These are phyloP conservation scores for Alloplasta piceator DNA, from an alignment of 2,888 invertebrate species.

Conservation along the genomic window DNA sequence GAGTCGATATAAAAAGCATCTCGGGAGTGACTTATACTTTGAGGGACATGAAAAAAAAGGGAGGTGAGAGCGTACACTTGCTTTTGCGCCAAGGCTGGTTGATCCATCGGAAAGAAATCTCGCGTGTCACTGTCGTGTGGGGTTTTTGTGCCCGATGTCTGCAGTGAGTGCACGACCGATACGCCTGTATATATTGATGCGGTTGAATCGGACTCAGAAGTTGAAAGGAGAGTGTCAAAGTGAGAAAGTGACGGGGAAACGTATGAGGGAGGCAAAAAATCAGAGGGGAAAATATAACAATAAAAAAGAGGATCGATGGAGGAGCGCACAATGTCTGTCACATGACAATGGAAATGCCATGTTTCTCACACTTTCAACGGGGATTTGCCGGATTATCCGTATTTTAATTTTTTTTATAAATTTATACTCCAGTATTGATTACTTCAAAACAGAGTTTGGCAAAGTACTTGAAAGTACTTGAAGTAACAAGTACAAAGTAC, in stretches of 20 bases:
- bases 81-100: slow-evolving; percentile 24
- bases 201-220: slow-evolving; percentile 36
- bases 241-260: slow-evolving; percentile 44
- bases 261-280: slow-evolving; percentile 52
- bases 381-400: slow-evolving; percentile 41
- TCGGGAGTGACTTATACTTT: slow-evolving; percentile 47
- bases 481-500: no score
- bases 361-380: slow-evolving; percentile 19
- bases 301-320: slow-evolving; percentile 23
- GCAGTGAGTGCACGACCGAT: slow-evolving; percentile 30
- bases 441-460: no score
- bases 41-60: slow-evolving; percentile 55
- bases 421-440: no score
- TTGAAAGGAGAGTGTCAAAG: slow-evolving; percentile 60
- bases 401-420: no score
- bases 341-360: slow-evolving; percentile 72
- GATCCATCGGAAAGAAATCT: slow-evolving; percentile 59
- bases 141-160: slow-evolving; percentile 12
- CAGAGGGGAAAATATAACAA: slow-evolving; percentile 28
- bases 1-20: slow-evolving; percentile 19
- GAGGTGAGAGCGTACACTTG: slow-evolving; percentile 2
- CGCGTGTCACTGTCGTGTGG: slow-evolving; percentile 52
- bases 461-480: no score
- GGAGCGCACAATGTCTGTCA: slow-evolving; percentile 75
- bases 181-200: slow-evolving; percentile 1